Base-by-base conservation (phyloP, 2,797 vertebrate species). In the Cephalopachus bancanus region DNA sequence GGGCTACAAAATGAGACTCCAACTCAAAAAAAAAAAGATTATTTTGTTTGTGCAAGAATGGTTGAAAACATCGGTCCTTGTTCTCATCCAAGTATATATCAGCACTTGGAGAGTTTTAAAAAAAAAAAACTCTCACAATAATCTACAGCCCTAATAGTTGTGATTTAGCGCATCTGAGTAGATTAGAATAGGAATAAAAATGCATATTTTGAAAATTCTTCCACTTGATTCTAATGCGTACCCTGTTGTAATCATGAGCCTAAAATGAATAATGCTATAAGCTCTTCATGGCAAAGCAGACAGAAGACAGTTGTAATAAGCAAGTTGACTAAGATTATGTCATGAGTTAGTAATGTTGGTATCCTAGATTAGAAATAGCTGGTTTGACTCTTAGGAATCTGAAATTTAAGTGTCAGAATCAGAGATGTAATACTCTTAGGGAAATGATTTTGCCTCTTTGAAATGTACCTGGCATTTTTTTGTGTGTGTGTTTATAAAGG, bases 321-420 rank as follows among this genome's bases (percentile, higher is more conserved):
- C 65, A 78, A 90, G 37, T 33, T 11, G 17, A 62, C 17, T 49
- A 37, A 37, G 19, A 65, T 59, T 12, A 5, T 8, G 33, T 16
- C n/a, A 7, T 49, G 20, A 67, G 22, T 57, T 65, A 78, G 7
- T 30, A 10, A 26, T 49, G 26, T 20, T 24, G 33, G 0, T 16
- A 83, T 60, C 69, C 19, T 80, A 71, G 11, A 69, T 71, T 83
- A 71, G 12, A 93, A 93, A 74, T 33, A 53, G 17, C 12, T 80
- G 16, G 0, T 57, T 60, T 71, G 60, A 88, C 51, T 96, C 69
- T 92, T 65, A 92, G 59, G 62, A 94, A 69, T 59, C 81, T 78
- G 44, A 85, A 30, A 51, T 93, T 91, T 93, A 20, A 85, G 30
- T 24, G n/a, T 96, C 79, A 93, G 49, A 65, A 65, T 57, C 16